Percentiles rank a stretch among this genome's conserved stretches.
Conservation (phyloP, 1,140 invertebrate species). For the Trichonephila clavipes region DNA sequence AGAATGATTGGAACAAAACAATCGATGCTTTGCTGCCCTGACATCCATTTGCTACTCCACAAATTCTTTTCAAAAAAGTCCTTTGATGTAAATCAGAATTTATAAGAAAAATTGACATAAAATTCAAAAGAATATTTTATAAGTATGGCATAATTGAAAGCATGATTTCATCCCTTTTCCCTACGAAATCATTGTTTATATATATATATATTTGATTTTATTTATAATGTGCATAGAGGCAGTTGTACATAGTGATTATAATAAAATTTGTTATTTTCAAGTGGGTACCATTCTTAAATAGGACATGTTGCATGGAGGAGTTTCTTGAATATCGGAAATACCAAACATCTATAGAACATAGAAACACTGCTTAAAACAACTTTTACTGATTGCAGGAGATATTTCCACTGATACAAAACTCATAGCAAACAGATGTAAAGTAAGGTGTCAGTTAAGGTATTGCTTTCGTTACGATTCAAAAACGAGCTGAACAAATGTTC, state of each 20-base stretch:
- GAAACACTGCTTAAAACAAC: too few species aligned
- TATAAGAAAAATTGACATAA: not conserved
- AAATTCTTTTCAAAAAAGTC: slow-evolving; percentile 44
- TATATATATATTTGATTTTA: slow-evolving; percentile 60
- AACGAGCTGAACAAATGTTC: too few species aligned
- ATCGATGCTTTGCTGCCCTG: slow-evolving; percentile 83
- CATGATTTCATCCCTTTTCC: slow-evolving; percentile 47
- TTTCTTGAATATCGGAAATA: too few species aligned
- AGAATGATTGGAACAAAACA: slow-evolving; percentile 92
- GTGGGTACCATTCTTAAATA: not conserved
- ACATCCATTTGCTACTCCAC: slow-evolving; percentile 19
- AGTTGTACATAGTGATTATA: slow-evolving; percentile 50
- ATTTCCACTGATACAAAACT: too few species aligned
- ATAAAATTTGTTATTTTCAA: slow-evolving; percentile 64
- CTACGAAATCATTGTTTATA: slow-evolving; percentile 46
- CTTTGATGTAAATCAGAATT: not conserved
- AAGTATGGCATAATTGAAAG: slow-evolving; percentile 28
- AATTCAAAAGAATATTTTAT: slow-evolving; percentile 60
- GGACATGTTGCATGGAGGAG: too few species aligned
- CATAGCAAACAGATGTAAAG: too few species aligned
- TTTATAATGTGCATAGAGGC: slow-evolving; percentile 60
- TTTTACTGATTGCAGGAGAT: too few species aligned
- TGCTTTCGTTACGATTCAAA: too few species aligned
- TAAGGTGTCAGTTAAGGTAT: too few species aligned
- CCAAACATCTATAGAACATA: too few species aligned